Evolutionary conservation across 1,140 invertebrate species (phyloP).

Genomic region (Zaprionus gabonicus): DNA sequence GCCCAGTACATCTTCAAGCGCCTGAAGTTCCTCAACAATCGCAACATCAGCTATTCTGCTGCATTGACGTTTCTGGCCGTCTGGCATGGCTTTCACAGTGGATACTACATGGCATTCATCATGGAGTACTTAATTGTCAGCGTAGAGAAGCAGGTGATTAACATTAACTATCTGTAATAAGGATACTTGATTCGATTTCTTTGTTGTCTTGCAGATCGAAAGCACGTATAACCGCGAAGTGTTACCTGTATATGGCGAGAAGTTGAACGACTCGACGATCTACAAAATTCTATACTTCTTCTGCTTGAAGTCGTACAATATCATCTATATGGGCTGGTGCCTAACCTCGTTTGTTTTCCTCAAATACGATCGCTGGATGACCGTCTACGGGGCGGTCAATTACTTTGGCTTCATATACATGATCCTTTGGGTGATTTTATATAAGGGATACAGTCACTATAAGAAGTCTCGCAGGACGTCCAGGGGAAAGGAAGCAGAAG

Average conservation of each 20-base stretch:
- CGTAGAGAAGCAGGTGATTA: constrained; percentile 93
- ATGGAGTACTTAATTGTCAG: constrained; percentile 96
- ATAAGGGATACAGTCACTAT: constrained; percentile 41
- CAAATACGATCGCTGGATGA: constrained; percentile 88
- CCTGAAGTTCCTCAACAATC: constrained; percentile 94
- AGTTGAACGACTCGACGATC: constrained; percentile 78
- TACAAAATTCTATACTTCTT: constrained; percentile 86
- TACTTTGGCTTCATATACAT: constrained; percentile 89
- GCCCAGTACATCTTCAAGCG: constrained; percentile 96
- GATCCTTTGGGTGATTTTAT: constrained; percentile 85
- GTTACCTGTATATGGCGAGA: constrained; percentile 57
- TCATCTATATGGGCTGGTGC: constrained; percentile 94
- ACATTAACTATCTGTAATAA: not conserved
- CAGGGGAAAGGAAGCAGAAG: not conserved
- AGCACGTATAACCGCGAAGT: constrained; percentile 60
- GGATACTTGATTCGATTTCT: not conserved
- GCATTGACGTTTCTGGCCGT: constrained; percentile 94
- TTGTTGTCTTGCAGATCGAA: constrained; percentile 62
- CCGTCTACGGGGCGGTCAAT: constrained; percentile 87
- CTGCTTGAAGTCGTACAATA: constrained; percentile 90
- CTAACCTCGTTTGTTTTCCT: constrained; percentile 92
- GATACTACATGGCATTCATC: constrained; percentile 96
- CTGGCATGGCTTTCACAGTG: constrained; percentile 96
- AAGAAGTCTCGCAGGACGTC: not conserved
- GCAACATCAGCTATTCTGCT: constrained; percentile 91